These are phyloP conservation scores for Ochropleura leucogaster DNA, from an alignment of 2,888 invertebrate species.

Conservation along the genomic window DNA sequence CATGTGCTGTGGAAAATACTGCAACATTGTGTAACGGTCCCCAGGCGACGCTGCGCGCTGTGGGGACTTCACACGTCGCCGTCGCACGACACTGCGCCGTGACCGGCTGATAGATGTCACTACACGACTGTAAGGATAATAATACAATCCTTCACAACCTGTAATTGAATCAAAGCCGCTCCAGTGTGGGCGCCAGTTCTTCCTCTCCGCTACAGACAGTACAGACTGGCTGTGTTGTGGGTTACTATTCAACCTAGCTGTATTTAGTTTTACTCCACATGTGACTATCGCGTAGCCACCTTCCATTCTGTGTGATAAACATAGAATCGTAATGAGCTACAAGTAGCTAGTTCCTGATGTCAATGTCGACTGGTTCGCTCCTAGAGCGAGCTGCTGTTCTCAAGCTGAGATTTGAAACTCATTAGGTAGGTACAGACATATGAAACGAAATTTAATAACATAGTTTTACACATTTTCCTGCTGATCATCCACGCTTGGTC, in stretches of 20 bases:
- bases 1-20: slow-evolving; percentile 53
- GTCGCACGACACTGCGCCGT: background rate
- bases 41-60: background rate
- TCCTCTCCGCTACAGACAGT: no score
- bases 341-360: slow-evolving; percentile 12
- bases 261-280: background rate
- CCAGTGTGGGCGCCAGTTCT: background rate
- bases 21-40: slow-evolving; percentile 24
- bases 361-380: slow-evolving; percentile 27
- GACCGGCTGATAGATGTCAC: background rate
- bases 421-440: no score
- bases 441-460: background rate
- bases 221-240: background rate
- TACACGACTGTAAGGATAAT: background rate
- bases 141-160: background rate
- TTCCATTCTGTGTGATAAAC: background rate
- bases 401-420: background rate
- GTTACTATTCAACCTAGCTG: background rate
- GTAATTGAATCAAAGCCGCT: background rate
- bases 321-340: slow-evolving; percentile 16
- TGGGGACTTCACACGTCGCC: slow-evolving; percentile 1
- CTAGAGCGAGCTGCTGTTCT: slow-evolving; percentile 1
- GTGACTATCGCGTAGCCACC: background rate
- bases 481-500: background rate
- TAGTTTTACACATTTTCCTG: background rate